Base-by-base conservation (phyloP, 2,797 vertebrate genomes). In the Oreortyx pictus region DNA sequence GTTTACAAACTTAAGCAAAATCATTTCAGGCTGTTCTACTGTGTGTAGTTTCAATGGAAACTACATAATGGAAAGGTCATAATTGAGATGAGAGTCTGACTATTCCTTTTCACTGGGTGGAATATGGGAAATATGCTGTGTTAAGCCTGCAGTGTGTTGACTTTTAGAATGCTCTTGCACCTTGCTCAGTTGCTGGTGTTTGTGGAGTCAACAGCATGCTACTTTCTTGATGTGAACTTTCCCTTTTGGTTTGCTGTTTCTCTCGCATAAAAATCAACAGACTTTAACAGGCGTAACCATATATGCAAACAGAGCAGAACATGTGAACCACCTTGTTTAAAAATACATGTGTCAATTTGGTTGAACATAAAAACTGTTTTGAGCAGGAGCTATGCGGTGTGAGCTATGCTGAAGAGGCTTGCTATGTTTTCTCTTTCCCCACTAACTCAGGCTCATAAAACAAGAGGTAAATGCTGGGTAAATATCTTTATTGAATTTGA, bases 401-500 rank as follows among this genome's bases (percentile, higher is more conserved):
- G 61, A n/a, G 14, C 31, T 43, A 0, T 47, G 25, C 46, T 62
- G 62, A 65, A 70, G 72, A 66, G 24, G 20, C 84, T 54, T 90
- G 67, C 35, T 5, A 0, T 29, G 35, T 44, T 84, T 88, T 64
- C 54, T 56, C 25, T 73, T 78, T 82, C 35, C 11, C 71, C 50
- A 41, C 16, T 50, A 87, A 52, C 11, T 59, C 33, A 73, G 39
- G n/a, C 86, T 37, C 37, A 35, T 62, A 75, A 68, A 82, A 57
- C 14, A 56, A 70, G 62, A 59, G 59, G 23, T 54, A 52, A 85
- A 37, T 35, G 37, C 39, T 46, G 56, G n/a, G n/a, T 78, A 89
- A 90, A 82, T 68, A 89, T 20, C 73, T 35, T 76, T n/a, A 59
- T 7, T 90, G 68, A 46, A 72, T 68, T 83, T 75, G 77, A 88